phyloP scores from a whole-genome alignment of 1,140 invertebrate genomes.

The Papilio helenus region DNA sequence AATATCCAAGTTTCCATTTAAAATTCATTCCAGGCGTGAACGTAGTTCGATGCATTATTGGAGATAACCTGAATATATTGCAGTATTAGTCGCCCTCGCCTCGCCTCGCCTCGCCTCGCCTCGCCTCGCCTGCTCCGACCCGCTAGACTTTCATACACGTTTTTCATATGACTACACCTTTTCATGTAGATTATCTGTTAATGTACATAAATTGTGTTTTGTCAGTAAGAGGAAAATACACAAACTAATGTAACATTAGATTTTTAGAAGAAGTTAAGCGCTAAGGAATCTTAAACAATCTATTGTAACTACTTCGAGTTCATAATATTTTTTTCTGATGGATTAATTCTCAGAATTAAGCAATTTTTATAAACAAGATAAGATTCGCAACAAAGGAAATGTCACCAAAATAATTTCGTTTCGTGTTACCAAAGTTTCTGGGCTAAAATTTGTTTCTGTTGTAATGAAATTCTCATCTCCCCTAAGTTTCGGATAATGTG shows the following conservation, averaged over 20 bases:
- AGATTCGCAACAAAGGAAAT: not conserved
- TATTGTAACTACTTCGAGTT: too few relatives aligned
- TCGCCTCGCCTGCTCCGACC: not conserved
- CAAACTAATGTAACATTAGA: not conserved
- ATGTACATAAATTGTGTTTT: not conserved
- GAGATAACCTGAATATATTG: constrained; percentile 26
- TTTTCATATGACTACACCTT: not conserved
- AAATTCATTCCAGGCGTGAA: constrained; percentile 22
- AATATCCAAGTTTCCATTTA: constrained; percentile 22
- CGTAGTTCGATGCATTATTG: constrained; percentile 20
- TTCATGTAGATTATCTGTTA: not conserved
- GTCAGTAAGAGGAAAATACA: not conserved
- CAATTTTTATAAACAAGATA: not conserved
- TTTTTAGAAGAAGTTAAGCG: too few relatives aligned
- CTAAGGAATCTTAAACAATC: too few relatives aligned
- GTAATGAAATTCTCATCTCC: constrained; percentile 14
- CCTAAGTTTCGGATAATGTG: not conserved
- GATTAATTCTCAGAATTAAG: not conserved
- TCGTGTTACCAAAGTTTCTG: not conserved
- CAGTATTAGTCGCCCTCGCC: not conserved
- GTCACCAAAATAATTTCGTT: not conserved
- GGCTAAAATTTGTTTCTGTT: not conserved
- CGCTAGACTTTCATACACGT: not conserved
- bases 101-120: not conserved
- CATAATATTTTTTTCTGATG: not conserved